Evolutionary conservation across 2,113 vertebrate species (phyloP), one percentile per base, ranked within the genome.

Genomic region (Panurus biarmicus): DNA sequence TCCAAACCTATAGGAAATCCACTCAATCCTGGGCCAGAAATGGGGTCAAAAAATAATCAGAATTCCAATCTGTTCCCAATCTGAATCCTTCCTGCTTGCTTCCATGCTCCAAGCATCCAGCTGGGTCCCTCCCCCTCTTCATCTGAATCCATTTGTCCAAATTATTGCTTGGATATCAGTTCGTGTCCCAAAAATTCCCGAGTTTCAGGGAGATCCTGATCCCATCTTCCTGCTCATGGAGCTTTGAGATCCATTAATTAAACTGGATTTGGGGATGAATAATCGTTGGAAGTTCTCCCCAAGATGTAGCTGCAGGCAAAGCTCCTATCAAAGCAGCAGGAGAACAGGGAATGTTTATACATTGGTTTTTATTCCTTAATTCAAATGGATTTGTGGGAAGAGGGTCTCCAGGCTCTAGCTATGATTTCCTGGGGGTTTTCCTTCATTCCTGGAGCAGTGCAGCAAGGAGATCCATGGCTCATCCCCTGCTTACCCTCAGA

Each of bases 61-160:
- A 71, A 51, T 67, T 47, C 25, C 64, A 11, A 0, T 56, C 60
- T 74, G 54, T 23, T 58, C 26, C 26, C 14, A 8, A 1, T 78
- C 44, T 54, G 57, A 17, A 72, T 62, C 35, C 28, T 65, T 60
- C 42, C 78, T 17, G 9, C 38, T 56, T 11, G 14, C 45, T 35
- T 38, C 65, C 12, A 1, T 7, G 4, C 17, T 47, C n/a, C 36
- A 4, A 2, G 1, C 15, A 6, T 31, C 3, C 3, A 3, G 53
- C 65, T 29, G 38, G 5, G 31, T 47, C 38, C 33, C 31, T 85
- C 40, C 45, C 40, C 12, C 3, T 56, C 47, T 51, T 51, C 58
- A 4, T 31, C 70, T 6, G 48, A 15, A 14, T 60, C 40, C 45
- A 1, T 53, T 75, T 50, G 33, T 60, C 31, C 28, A 50, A 75